Percentiles rank a stretch among this genome's conserved stretches.
Conservation (phyloP, 2,113 vertebrate genomes). For the Corythornis vintsioides region DNA sequence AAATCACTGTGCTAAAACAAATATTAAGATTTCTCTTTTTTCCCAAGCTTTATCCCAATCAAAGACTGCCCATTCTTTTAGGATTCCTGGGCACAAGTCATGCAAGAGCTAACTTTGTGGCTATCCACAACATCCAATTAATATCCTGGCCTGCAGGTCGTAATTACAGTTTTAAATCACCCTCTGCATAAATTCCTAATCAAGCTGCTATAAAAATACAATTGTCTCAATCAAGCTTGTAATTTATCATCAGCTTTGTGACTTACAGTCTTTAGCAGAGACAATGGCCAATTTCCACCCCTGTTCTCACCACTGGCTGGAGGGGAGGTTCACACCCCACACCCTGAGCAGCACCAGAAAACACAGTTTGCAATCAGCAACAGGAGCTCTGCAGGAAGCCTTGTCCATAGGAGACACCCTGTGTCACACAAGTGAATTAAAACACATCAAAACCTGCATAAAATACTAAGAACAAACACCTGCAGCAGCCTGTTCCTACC, state of each 20-base stretch:
- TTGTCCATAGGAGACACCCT: not conserved
- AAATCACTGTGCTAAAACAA: not conserved
- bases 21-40: not conserved
- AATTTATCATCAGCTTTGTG: not conserved
- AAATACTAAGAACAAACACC: not conserved
- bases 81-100: slow-evolving; percentile 47
- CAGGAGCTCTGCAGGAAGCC: not conserved
- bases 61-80: slow-evolving; percentile 13
- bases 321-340: not conserved
- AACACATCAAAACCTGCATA: not conserved
- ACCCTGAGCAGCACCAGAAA: not conserved
- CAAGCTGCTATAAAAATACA: not conserved
- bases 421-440: not conserved
- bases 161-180: slow-evolving; percentile 15
- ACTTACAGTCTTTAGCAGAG: not conserved
- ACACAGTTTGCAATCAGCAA: not conserved
- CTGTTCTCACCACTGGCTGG: not conserved
- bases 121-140: not conserved
- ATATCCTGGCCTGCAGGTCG: not conserved
- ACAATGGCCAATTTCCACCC: not conserved
- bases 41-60: not conserved
- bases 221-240: not conserved
- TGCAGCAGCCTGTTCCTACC: not conserved
- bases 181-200: slow-evolving; percentile 14
- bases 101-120: not conserved